Evolutionary conservation across 2,888 invertebrate species (phyloP).

Genomic region (Lamproptera curius): DNA sequence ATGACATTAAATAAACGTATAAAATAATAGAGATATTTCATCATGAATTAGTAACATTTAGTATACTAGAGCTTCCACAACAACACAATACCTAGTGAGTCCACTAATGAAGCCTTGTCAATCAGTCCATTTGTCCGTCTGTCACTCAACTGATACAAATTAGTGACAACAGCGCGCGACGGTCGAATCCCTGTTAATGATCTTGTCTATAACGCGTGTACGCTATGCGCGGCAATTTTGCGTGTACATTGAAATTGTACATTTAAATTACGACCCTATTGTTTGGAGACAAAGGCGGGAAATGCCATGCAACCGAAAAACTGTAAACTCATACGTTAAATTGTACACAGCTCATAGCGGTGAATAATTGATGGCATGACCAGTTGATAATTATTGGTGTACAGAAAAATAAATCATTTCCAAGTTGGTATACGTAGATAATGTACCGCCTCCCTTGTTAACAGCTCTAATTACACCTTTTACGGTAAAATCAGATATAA

Average conservation of each 20-base stretch:
- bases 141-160: constrained; percentile 53
- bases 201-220: constrained; percentile 40
- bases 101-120: constrained; percentile 65
- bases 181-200: constrained; percentile 50
- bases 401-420: too few relatives aligned
- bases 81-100: constrained; percentile 5
- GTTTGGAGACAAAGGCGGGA: background rate
- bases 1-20: too few relatives aligned
- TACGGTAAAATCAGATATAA: too few relatives aligned
- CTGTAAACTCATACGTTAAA: constrained; percentile 4
- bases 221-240: constrained; percentile 12
- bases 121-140: constrained; percentile 60
- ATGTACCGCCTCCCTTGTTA: too few relatives aligned
- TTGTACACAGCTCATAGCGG: background rate
- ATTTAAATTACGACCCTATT: constrained; percentile 3
- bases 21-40: too few relatives aligned
- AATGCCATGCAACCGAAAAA: background rate
- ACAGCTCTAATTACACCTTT: too few relatives aligned
- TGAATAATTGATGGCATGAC: constrained; percentile 2
- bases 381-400: too few relatives aligned
- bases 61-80: constrained; percentile 2
- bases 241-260: background rate
- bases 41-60: too few relatives aligned
- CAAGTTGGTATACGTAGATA: too few relatives aligned
- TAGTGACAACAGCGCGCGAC: constrained; percentile 50